Evolutionary conservation across 2,113 vertebrate genomes (phyloP).

Genomic region (Ictalurus punctatus): DNA sequence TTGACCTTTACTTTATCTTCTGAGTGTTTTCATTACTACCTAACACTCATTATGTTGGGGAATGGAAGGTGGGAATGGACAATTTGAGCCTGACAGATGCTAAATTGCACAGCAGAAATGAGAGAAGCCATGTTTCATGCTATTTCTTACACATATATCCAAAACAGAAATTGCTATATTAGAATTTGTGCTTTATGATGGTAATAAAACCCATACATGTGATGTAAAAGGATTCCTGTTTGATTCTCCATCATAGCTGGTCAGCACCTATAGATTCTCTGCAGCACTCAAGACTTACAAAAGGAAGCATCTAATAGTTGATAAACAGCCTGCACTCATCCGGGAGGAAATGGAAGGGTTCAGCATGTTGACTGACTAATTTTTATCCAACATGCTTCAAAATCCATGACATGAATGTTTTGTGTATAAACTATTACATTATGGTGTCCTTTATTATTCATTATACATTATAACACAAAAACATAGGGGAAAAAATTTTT

Average conservation of each 20-base stretch:
- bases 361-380: conserved; percentile 1
- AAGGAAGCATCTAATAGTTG: background rate
- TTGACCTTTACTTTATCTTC: background rate
- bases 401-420: background rate
- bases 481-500: background rate
- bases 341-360: conserved; percentile 7
- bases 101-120: background rate
- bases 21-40: background rate
- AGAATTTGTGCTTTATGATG: background rate
- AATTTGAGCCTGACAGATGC: background rate
- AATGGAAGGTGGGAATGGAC: background rate
- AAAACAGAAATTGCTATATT: background rate
- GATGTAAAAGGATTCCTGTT: background rate
- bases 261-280: background rate
- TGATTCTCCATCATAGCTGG: background rate
- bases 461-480: background rate
- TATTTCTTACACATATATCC: background rate
- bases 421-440: background rate
- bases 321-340: background rate
- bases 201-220: background rate
- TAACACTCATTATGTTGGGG: background rate
- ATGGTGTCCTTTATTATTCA: background rate
- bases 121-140: background rate
- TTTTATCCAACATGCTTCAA: conserved; percentile 2
- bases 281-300: background rate